Percentiles rank a stretch among this genome's conserved stretches.
Conservation (phyloP, 2,888 invertebrate genomes). For the Liodrosophila aerea region DNA sequence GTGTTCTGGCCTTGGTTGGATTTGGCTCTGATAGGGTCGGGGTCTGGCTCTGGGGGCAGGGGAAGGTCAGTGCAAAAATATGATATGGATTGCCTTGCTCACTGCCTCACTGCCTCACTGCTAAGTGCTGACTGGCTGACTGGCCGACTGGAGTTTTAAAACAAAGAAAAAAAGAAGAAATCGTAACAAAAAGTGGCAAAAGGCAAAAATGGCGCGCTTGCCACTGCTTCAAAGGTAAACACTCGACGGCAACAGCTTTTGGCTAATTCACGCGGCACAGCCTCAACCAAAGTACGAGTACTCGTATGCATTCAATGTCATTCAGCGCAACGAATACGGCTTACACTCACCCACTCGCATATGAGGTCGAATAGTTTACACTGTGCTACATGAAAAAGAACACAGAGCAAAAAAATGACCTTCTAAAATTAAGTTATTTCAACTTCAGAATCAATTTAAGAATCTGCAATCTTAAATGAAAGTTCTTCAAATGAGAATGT, state of each 20-base stretch:
- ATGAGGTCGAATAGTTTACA: no score
- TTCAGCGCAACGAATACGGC: neutral
- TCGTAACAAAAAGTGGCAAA: conserved; percentile 21
- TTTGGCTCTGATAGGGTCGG: no score
- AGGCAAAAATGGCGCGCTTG: conserved; percentile 69
- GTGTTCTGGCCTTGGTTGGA: neutral
- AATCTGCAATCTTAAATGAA: no score
- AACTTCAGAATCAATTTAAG: no score
- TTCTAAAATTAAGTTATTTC: no score
- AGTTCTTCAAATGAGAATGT: no score
- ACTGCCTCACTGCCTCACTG: conserved; percentile 26
- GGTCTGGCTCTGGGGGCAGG: conserved; percentile 19
- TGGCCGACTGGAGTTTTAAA: conserved; percentile 12
- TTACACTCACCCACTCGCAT: no score
- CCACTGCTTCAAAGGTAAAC: conserved; percentile 69
- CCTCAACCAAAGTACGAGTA: conserved; percentile 13
- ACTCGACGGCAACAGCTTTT: conserved; percentile 65
- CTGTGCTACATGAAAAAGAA: no score
- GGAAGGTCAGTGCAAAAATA: conserved; percentile 69
- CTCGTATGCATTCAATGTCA: neutral
- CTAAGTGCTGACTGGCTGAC: conserved; percentile 17
- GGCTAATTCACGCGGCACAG: conserved; percentile 69
- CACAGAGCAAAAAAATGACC: no score
- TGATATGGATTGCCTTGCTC: conserved; percentile 66
- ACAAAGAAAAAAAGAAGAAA: conserved; percentile 20